Evolutionary conservation across 2,888 invertebrate genomes (phyloP).

Genomic region (Loripinus fragilis): DNA sequence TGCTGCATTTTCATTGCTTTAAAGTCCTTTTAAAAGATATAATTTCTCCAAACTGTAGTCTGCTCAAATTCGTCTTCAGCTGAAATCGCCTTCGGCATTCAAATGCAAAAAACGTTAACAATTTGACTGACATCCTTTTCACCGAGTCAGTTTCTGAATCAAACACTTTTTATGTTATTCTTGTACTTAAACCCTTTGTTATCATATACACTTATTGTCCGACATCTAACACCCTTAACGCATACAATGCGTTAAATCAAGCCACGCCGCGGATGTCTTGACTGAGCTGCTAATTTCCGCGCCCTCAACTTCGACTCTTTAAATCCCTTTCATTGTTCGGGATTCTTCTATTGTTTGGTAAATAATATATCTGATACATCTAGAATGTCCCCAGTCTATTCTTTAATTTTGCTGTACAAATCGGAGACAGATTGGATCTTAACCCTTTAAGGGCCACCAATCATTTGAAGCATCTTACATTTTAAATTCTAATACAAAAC

Average conservation of each 20-base stretch:
- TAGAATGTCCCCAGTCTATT: neutral
- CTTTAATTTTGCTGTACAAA: neutral
- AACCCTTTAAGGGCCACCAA: neutral
- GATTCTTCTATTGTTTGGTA: constrained; percentile 4
- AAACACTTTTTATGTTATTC: constrained; percentile 16
- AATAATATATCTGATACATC: constrained; percentile 12
- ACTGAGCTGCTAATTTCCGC: constrained; percentile 19
- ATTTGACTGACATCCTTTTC: constrained; percentile 9
- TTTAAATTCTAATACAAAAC: too few species aligned
- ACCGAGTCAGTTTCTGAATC: constrained; percentile 13
- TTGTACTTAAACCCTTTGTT: constrained; percentile 39
- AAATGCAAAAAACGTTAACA: too few species aligned
- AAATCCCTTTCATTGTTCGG: constrained; percentile 2
- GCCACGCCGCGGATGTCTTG: constrained; percentile 10
- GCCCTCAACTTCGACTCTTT: constrained; percentile 16
- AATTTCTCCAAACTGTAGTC: too few species aligned
- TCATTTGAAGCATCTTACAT: too few species aligned
- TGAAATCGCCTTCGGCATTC: too few species aligned
- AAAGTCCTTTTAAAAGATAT: too few species aligned
- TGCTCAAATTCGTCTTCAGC: too few species aligned
- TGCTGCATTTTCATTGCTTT: too few species aligned
- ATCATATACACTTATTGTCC: constrained; percentile 36
- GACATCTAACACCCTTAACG: constrained; percentile 24
- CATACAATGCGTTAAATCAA: constrained; percentile 25
- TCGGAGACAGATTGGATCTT: neutral